These are phyloP conservation scores for Bufotes viridis DNA, from an alignment of 2,797 vertebrate genomes.

Conservation along the genomic window DNA sequence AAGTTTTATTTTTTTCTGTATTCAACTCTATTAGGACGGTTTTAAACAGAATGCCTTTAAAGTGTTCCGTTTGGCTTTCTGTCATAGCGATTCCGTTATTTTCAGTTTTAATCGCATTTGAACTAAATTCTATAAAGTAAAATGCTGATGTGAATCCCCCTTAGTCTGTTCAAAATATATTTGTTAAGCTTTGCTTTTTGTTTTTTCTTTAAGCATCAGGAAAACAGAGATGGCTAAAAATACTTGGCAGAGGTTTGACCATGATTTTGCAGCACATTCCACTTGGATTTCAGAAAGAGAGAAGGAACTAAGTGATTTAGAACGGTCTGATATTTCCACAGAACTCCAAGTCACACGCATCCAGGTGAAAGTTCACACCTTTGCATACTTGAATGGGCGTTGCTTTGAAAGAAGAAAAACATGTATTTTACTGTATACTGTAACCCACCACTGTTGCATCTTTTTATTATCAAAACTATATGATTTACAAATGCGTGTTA, in stretches of 20 bases:
- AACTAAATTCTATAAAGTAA: too few species aligned
- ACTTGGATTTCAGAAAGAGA: slow-evolving; percentile 92
- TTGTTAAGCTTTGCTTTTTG: not conserved
- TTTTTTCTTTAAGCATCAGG: slow-evolving; percentile 82
- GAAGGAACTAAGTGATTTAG: slow-evolving; percentile 83
- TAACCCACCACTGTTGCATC: not conserved
- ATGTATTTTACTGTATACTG: not conserved
- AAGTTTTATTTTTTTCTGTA: too few species aligned
- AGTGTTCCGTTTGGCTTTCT: too few species aligned
- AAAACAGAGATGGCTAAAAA: slow-evolving; percentile 89
- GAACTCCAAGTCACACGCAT: slow-evolving; percentile 85
- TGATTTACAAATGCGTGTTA: not conserved
- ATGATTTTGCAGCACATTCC: slow-evolving; percentile 87
- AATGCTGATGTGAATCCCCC: too few species aligned
- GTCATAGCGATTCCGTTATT: too few species aligned
- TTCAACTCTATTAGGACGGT: too few species aligned
- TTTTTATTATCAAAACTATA: not conserved
- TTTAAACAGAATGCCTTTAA: too few species aligned
- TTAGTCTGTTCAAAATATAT: not conserved
- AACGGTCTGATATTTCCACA: slow-evolving; percentile 77
- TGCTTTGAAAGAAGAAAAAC: not conserved
- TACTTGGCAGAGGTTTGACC: slow-evolving; percentile 90
- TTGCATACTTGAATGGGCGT: not conserved
- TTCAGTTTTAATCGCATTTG: too few species aligned
- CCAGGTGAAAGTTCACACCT: slow-evolving; percentile 75